phyloP scores from a whole-genome alignment of 2,113 vertebrate species.

The Actinemys pallida region DNA sequence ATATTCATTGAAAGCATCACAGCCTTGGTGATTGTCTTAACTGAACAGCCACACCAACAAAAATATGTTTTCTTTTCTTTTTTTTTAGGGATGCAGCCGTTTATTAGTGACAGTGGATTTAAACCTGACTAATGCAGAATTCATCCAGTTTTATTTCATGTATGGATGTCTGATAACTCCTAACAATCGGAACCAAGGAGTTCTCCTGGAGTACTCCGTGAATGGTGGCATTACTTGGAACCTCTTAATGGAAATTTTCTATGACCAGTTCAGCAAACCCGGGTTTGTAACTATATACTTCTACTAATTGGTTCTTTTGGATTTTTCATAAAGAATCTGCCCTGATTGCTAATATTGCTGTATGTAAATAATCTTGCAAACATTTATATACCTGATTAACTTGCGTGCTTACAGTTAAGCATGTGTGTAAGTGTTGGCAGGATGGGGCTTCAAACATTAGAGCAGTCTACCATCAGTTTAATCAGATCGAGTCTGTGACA shows the following conservation, averaged over 20 bases:
- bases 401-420: background rate
- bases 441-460: background rate
- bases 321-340: background rate
- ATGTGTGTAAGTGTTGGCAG: background rate
- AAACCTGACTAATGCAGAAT: constrained; percentile 95
- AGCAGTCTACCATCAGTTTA: background rate
- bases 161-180: constrained; percentile 96
- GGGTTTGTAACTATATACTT: constrained; percentile 83
- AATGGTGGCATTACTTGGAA: constrained; percentile 97
- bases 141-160: constrained; percentile 99
- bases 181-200: constrained; percentile 94
- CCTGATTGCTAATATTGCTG: background rate
- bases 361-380: background rate
- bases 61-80: background rate
- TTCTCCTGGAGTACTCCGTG: constrained; percentile 95
- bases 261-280: constrained; percentile 97
- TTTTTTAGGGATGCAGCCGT: constrained; percentile 91
- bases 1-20: background rate
- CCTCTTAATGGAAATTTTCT: constrained; percentile 96
- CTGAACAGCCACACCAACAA: background rate
- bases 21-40: background rate
- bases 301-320: background rate
- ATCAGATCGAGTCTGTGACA: background rate
- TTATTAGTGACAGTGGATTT: constrained; percentile 95
- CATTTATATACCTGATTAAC: background rate